These are phyloP conservation scores for Rhagonycha fulva DNA, from an alignment of 2,888 invertebrate species.

Conservation along the genomic window DNA sequence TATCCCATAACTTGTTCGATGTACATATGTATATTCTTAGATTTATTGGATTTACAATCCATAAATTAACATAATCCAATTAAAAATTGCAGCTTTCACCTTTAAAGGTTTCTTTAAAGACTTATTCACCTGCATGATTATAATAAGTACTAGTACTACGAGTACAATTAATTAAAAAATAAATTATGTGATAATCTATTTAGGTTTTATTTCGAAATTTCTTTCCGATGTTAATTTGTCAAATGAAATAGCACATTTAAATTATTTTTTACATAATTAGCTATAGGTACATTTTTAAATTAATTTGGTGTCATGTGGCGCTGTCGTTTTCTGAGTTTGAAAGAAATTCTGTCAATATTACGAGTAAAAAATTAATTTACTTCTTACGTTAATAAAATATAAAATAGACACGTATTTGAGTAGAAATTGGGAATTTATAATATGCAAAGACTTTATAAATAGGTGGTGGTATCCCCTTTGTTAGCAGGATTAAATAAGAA, in stretches of 20 bases:
- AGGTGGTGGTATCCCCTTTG: too few species aligned
- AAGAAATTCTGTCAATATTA: not conserved
- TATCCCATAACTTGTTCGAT: not conserved
- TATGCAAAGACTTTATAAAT: too few species aligned
- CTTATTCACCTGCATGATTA: conserved; percentile 29
- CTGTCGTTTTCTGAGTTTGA: not conserved
- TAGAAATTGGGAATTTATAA: not conserved
- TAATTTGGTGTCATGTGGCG: not conserved
- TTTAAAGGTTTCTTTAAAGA: conserved; percentile 38
- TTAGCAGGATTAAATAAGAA: too few species aligned
- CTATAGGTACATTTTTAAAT: not conserved
- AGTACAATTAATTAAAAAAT: not conserved
- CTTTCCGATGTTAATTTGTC: not conserved
- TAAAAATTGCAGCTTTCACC: conserved; percentile 35
- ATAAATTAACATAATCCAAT: conserved; percentile 41
- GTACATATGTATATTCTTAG: conserved; percentile 14
- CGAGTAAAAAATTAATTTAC: not conserved
- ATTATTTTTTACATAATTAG: not conserved
- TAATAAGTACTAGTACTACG: not conserved
- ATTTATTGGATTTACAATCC: conserved; percentile 38
- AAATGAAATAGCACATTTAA: not conserved
- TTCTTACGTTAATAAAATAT: not conserved
- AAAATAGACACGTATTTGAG: not conserved
- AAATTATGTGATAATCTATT: not conserved
- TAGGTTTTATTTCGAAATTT: not conserved